phyloP scores from a whole-genome alignment of 2,888 invertebrate species.

The Cephus pulcher region DNA sequence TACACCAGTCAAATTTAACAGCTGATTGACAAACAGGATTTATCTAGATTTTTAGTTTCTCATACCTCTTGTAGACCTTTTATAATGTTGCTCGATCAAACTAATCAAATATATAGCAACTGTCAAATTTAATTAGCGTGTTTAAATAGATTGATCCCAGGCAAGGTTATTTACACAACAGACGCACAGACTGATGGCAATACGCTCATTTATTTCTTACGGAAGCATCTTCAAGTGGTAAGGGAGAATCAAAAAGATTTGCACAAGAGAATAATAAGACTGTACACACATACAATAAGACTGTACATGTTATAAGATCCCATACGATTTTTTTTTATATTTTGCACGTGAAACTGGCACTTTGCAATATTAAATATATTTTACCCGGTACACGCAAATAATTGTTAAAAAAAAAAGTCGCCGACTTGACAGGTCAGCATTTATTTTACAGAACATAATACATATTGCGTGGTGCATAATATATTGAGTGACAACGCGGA shows the following conservation, averaged over 20 bases:
- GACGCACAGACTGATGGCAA: not conserved
- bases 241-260: not conserved
- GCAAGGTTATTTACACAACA: not conserved
- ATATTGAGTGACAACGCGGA: not conserved
- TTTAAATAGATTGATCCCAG: not conserved
- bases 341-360: not conserved
- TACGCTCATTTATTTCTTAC: not conserved
- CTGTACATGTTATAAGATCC: not conserved
- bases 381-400: not conserved
- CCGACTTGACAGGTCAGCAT: not conserved
- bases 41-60: not conserved
- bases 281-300: not conserved
- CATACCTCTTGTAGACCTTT: not conserved
- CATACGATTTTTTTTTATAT: not conserved
- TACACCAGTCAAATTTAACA: no score
- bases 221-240: not conserved
- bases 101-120: not conserved
- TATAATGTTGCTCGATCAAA: not conserved
- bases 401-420: not conserved
- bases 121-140: not conserved
- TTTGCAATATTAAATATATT: not conserved
- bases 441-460: conserved; percentile 1
- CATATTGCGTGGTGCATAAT: not conserved
- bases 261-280: not conserved
- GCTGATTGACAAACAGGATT: not conserved